A percentile compares a stretch with the other conserved stretches of the same genome.
Conservation (phyloP, 2,797 vertebrate genomes). For the Neosilurus hyrtlii region DNA sequence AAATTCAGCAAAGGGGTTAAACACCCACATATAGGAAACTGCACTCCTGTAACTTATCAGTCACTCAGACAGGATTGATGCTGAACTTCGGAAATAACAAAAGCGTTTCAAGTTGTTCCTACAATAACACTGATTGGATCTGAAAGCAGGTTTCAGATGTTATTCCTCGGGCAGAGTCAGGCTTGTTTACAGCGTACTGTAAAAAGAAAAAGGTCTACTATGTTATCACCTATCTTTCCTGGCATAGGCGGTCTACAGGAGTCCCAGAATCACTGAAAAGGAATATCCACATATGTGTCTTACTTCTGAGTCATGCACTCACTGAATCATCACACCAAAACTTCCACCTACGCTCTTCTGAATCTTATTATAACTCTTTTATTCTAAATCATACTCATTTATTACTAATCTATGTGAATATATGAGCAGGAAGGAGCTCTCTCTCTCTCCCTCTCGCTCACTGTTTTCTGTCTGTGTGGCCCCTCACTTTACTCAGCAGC, state of each 20-base stretch:
- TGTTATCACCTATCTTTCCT: slow-evolving; percentile 33
- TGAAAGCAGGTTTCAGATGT: not conserved
- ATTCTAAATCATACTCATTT: slow-evolving; percentile 19
- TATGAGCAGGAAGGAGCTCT: not conserved
- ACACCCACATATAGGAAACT: slow-evolving; percentile 8
- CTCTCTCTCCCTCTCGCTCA: not conserved
- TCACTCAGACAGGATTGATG: not conserved
- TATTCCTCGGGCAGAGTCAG: not conserved
- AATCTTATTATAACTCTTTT: slow-evolving; percentile 7
- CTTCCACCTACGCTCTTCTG: not conserved
- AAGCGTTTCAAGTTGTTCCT: not conserved
- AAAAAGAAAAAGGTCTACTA: slow-evolving; percentile 12
- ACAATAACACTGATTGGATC: not conserved
- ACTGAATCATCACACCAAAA: slow-evolving; percentile 24
- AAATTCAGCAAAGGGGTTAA: not conserved
- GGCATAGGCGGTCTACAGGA: not conserved
- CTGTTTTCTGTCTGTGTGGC: slow-evolving; percentile 32
- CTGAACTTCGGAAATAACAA: not conserved
- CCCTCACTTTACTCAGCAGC: slow-evolving; percentile 28
- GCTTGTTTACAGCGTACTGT: not conserved
- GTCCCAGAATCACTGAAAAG: slow-evolving; percentile 1
- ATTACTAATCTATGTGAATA: slow-evolving; percentile 21
- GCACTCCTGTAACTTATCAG: slow-evolving; percentile 4
- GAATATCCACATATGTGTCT: slow-evolving; percentile 20
- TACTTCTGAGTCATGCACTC: slow-evolving; percentile 24